These are phyloP conservation scores for Hafferia zeledoni DNA, from an alignment of 2,797 vertebrate species.

Conservation along the genomic window DNA sequence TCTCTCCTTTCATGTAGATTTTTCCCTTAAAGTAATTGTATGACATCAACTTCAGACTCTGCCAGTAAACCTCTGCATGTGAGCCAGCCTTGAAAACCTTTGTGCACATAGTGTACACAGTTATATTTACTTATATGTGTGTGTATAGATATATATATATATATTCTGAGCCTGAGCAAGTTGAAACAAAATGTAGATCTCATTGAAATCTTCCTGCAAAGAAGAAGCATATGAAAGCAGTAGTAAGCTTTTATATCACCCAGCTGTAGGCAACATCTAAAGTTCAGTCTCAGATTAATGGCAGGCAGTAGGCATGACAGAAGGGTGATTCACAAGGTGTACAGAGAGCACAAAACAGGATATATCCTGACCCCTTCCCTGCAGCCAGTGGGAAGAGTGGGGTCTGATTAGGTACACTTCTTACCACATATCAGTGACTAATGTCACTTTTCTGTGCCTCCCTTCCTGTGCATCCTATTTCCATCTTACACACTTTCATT, in stretches of 20 bases:
- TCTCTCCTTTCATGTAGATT: neutral
- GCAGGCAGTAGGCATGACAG: neutral
- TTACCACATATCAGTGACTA: neutral
- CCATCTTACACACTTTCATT: neutral
- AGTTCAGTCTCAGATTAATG: neutral
- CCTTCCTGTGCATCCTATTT: neutral
- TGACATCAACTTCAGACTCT: neutral
- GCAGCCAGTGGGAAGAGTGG: accelerated
- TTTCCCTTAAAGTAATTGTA: neutral
- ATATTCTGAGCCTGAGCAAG: neutral
- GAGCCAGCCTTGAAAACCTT: neutral
- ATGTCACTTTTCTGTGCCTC: neutral
- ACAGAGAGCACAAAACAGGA: neutral
- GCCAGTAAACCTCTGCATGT: neutral
- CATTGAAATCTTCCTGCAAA: neutral
- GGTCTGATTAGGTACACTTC: neutral
- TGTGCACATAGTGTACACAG: neutral
- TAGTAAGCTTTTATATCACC: neutral
- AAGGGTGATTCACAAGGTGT: neutral
- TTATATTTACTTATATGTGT: neutral
- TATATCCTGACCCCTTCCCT: neutral
- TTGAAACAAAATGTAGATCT: neutral
- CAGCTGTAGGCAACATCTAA: neutral
- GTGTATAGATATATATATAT: too few relatives aligned
- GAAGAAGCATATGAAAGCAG: neutral